Base-by-base conservation (phyloP, 2,113 vertebrate species). In the Megalops atlanticus region DNA sequence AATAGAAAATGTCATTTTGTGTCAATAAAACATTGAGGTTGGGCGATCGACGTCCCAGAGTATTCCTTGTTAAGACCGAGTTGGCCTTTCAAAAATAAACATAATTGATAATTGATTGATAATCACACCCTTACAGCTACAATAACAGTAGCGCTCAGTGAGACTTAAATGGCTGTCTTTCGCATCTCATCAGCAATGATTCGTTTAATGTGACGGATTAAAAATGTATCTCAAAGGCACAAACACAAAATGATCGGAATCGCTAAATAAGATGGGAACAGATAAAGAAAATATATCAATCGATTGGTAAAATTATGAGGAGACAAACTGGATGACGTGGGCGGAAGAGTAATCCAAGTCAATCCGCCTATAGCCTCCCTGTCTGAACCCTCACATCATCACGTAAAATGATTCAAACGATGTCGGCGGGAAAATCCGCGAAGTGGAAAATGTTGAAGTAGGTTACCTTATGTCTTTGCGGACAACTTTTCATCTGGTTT, bases 361-460 rank as follows among this genome's bases (percentile, higher is more conserved):
- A 88, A 92, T 89, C 93, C 93, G 93, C 91, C 93, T 95, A 93
- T 92, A 93, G 91, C 87, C 89, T 91, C 91, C 86, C 91, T 91
- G 92, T 93, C 90, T 92, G 88, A 92, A 71, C 90, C 87, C 85
- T 89, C 90, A 91, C 89, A 92, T 92, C 91, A 91, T 90, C 90
- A 91, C 88, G 91, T 91, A 91, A n/a, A 90, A 89, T 91, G 80
- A 91, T 96, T 96, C 93, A 95, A 96, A 92, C 93, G 82, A 88
- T 85, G 85, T 90, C 88, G 93, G 94, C 94, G 95, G 95, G 95
- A 96, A 94, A 90, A 88, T 82, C 85, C 49, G 86, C 85, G 82
- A 75, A 74, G 49, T 41, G 82, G 58, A 45, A 77, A 79, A 81
- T 81, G 81, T 79, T 43, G 64, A 69, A 76, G 84, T 49, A 79